Evolutionary conservation across 1,140 invertebrate species (phyloP).

Genomic region (Lethocerus indicus): DNA sequence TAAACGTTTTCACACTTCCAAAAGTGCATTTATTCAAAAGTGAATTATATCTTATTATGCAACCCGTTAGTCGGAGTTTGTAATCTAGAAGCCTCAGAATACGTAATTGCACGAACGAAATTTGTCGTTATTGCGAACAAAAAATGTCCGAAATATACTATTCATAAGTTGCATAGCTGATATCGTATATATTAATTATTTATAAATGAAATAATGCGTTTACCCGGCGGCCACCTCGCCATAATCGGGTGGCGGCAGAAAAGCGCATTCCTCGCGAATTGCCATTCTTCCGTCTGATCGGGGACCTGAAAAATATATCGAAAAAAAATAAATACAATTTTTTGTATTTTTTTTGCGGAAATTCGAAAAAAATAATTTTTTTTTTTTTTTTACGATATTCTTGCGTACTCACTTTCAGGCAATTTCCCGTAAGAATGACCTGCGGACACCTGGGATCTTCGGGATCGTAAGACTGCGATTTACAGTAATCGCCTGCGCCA

Average conservation of each 20-base stretch:
- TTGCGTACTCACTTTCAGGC: conserved; percentile 35
- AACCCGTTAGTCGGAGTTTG: too few species aligned
- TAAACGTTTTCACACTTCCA: too few species aligned
- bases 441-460: conserved; percentile 66
- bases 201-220: too few species aligned
- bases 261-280: conserved; percentile 39
- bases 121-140: too few species aligned
- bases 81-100: too few species aligned
- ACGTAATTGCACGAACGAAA: too few species aligned
- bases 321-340: conserved; percentile 1
- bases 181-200: too few species aligned
- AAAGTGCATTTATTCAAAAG: too few species aligned
- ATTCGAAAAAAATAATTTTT: neutral
- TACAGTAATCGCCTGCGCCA: conserved; percentile 1
- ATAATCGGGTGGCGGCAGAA: conserved; percentile 53
- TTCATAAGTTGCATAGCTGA: too few species aligned
- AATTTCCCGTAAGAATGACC: conserved; percentile 48
- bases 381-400: conserved; percentile 5
- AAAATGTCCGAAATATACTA: too few species aligned
- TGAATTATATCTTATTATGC: too few species aligned
- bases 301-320: conserved; percentile 42
- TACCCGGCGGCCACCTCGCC: conserved; percentile 38
- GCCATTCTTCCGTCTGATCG: conserved; percentile 34
- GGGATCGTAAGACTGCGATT: conserved; percentile 34
- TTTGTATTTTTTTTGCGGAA: neutral